Evolutionary conservation across 2,797 vertebrate genomes (phyloP).

Genomic region (Bovichtus diacanthus): DNA sequence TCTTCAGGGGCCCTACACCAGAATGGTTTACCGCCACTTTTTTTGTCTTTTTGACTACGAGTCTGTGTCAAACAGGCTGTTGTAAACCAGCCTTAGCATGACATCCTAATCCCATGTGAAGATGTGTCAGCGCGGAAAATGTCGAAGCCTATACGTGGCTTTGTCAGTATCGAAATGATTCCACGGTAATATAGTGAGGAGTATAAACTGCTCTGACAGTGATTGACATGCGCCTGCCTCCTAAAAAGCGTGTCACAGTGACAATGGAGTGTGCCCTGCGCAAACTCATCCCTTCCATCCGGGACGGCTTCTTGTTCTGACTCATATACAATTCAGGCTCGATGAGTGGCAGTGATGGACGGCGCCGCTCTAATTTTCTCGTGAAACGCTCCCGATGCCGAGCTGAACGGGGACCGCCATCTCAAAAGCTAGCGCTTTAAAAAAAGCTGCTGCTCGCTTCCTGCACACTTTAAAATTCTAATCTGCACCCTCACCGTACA

Average conservation of each 20-base stretch:
- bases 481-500: not conserved
- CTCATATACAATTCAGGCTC: conserved; percentile 39
- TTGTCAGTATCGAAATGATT: not conserved
- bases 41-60: conserved; percentile 46
- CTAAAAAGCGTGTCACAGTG: conserved; percentile 7
- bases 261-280: conserved; percentile 13
- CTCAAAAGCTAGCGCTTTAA: conserved; percentile 10
- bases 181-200: conserved; percentile 2
- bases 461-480: not conserved
- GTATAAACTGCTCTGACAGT: conserved; percentile 1
- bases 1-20: conserved; percentile 66
- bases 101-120: conserved; percentile 43
- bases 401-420: conserved; percentile 5
- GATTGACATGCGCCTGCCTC: conserved; percentile 28
- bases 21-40: conserved; percentile 35
- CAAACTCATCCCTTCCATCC: conserved; percentile 19
- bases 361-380: conserved; percentile 19
- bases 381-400: not conserved
- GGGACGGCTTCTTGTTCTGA: conserved; percentile 29
- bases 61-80: conserved; percentile 52
- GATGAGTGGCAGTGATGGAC: conserved; percentile 36
- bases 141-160: not conserved
- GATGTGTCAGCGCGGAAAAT: conserved; percentile 3
- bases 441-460: not conserved
- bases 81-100: conserved; percentile 37